Evolutionary conservation across 2,113 vertebrate species (phyloP).

Genomic region (Sardina pilchardus): DNA sequence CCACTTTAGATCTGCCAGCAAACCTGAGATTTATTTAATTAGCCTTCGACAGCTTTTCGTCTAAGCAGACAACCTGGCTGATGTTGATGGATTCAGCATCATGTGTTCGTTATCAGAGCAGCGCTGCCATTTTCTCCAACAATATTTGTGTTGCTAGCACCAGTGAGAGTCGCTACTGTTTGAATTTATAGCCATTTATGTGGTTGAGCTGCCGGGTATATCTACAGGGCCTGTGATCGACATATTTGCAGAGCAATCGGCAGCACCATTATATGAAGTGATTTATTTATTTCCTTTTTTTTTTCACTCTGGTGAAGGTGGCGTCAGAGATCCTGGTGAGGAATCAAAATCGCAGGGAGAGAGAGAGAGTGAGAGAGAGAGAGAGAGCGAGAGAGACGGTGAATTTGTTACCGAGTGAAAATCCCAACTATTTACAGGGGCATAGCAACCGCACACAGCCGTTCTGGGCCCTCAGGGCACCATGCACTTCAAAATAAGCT

Average conservation of each 20-base stretch:
- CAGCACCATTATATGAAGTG: constrained; percentile 69
- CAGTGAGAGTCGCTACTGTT: background rate
- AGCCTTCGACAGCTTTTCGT: constrained; percentile 13
- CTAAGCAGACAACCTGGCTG: background rate
- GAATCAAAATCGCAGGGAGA: constrained; percentile 60
- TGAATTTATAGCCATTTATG: background rate
- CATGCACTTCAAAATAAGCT: constrained; percentile 78
- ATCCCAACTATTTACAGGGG: constrained; percentile 73
- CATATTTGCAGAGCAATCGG: constrained; percentile 68
- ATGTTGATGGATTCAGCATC: background rate
- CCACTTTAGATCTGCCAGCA: background rate
- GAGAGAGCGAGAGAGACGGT: constrained; percentile 54
- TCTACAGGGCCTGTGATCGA: constrained; percentile 50
- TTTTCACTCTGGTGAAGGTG: constrained; percentile 59
- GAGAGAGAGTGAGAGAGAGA: too few species aligned
- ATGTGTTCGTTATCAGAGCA: background rate
- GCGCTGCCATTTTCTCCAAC: background rate
- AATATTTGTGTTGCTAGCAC: background rate
- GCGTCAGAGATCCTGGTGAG: constrained; percentile 18
- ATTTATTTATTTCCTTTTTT: constrained; percentile 43
- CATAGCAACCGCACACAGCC: constrained; percentile 65
- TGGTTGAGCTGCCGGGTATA: background rate
- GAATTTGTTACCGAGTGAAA: constrained; percentile 13
- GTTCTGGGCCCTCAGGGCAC: constrained; percentile 65
- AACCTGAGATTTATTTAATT: background rate